Conservation (phyloP, 1,140 invertebrate genomes). For the Macrocentrus cingulum region DNA sequence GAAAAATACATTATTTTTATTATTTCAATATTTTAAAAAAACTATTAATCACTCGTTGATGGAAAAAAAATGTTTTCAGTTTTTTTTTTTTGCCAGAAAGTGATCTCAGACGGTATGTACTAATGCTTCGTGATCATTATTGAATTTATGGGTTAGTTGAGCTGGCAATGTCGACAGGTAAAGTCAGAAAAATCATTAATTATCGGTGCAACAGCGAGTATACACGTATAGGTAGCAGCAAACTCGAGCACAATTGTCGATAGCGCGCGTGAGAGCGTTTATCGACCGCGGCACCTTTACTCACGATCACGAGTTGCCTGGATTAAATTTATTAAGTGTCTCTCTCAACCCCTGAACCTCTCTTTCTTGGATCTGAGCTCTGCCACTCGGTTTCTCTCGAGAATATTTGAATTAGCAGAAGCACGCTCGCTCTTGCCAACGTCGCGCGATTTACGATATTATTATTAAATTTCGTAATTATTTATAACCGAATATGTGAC, state of each 20-base stretch:
- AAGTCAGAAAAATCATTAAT: conserved; percentile 24
- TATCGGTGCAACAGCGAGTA: conserved; percentile 12
- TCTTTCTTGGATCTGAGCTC: too few relatives aligned
- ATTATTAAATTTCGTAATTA: conserved; percentile 38
- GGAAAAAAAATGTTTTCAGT: too few relatives aligned
- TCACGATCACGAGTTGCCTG: conserved; percentile 37
- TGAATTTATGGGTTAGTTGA: not conserved
- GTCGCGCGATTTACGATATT: conserved; percentile 34
- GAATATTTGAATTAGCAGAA: conserved; percentile 11
- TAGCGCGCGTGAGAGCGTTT: conserved; percentile 38
- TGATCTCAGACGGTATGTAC: not conserved
- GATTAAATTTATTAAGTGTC: conserved; percentile 43
- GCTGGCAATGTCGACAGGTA: not conserved
- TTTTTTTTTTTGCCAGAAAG: not conserved
- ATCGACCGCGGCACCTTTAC: conserved; percentile 38
- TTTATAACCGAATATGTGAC: conserved; percentile 13
- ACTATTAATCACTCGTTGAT: not conserved
- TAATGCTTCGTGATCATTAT: conserved; percentile 2
- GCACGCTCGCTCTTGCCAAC: not conserved
- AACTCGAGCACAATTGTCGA: conserved; percentile 17
- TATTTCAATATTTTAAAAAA: too few relatives aligned
- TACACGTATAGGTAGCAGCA: too few relatives aligned
- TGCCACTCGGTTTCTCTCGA: conserved; percentile 8
- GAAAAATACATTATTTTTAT: too few relatives aligned
- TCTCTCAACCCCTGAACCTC: conserved; percentile 19